phyloP scores from a whole-genome alignment of 1,140 invertebrate species.

The Triops cancriformis region DNA sequence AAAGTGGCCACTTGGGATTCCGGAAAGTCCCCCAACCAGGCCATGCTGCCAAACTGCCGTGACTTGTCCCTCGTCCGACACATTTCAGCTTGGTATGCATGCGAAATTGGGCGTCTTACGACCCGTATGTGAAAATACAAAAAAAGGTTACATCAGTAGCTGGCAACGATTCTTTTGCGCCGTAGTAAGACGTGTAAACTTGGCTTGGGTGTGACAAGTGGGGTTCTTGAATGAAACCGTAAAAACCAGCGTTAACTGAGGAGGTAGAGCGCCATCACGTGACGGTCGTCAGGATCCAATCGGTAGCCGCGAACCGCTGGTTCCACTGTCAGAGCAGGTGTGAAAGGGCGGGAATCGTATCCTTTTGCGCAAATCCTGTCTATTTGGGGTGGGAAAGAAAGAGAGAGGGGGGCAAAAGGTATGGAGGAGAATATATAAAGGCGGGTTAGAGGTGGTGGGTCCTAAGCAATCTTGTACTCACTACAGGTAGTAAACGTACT shows the following conservation, averaged over 20 bases:
- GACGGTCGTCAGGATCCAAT: not conserved
- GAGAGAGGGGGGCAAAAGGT: too few species aligned
- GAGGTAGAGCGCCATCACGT: not conserved
- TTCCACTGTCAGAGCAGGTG: not conserved
- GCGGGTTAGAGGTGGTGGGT: not conserved
- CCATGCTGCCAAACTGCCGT: not conserved
- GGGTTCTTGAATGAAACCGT: not conserved
- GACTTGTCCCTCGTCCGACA: not conserved
- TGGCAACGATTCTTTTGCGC: not conserved
- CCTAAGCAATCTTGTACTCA: not conserved
- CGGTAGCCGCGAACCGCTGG: not conserved
- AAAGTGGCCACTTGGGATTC: not conserved
- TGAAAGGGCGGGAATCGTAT: not conserved
- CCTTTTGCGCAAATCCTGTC: not conserved
- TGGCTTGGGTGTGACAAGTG: not conserved
- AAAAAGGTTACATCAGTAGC: not conserved
- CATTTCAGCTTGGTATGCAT: not conserved
- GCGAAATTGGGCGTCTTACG: not conserved
- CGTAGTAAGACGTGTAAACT: not conserved
- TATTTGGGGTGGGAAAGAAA: not conserved
- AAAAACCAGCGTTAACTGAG: not conserved
- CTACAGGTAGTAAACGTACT: constrained; percentile 2
- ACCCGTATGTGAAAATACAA: not conserved
- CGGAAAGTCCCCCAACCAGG: not conserved
- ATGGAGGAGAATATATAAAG: not conserved